phyloP scores from a whole-genome alignment of 2,113 vertebrate species.

The Edolisoma coerulescens region DNA sequence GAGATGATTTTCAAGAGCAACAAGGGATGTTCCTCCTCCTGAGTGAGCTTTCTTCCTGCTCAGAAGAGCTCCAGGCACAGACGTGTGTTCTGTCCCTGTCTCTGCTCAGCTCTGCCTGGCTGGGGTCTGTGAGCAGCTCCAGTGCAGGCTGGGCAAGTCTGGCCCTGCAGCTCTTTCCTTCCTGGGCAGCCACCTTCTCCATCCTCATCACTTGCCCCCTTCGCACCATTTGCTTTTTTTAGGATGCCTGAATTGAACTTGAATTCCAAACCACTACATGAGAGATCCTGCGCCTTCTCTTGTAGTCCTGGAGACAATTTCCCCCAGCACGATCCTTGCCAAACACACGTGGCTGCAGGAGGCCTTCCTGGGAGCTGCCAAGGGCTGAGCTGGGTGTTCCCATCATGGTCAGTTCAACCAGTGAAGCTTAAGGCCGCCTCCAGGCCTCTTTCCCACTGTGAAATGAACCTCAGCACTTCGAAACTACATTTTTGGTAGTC shows the following conservation, averaged over 20 bases:
- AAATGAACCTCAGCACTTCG: background rate
- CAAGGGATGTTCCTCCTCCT: background rate
- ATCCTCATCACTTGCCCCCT: background rate
- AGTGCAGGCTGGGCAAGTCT: background rate
- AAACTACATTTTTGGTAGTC: background rate
- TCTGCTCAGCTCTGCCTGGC: background rate
- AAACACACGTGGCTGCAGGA: background rate
- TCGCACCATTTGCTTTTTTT: background rate
- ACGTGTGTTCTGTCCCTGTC: background rate
- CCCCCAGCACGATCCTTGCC: background rate
- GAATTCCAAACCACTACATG: background rate
- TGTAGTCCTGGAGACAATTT: background rate
- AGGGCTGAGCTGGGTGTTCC: background rate
- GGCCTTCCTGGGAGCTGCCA: background rate
- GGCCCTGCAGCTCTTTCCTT: background rate
- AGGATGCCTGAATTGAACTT: background rate
- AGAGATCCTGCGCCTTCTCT: background rate
- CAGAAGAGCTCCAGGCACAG: background rate
- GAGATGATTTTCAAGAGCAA: background rate
- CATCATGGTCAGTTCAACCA: background rate
- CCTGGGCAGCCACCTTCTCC: background rate
- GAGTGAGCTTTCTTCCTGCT: background rate
- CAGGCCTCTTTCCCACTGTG: background rate
- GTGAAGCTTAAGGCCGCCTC: background rate
- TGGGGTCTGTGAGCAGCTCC: background rate